phyloP scores from a whole-genome alignment of 2,797 vertebrate genomes.

The Platyrinchus mystaceus region DNA sequence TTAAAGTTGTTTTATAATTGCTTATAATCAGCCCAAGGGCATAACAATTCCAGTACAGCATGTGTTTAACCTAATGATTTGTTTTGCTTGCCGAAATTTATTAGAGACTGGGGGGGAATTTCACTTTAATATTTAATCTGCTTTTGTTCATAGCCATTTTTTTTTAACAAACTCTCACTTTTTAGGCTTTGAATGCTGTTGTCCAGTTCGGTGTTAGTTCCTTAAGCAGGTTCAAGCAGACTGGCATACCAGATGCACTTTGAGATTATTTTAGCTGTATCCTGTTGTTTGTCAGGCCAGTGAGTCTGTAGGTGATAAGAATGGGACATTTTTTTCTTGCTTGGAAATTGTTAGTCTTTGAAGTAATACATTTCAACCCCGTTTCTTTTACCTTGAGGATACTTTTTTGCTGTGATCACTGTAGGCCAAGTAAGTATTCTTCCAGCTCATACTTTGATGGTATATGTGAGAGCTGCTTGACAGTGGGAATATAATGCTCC shows the following conservation, averaged over 20 bases:
- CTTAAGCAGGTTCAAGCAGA: neutral
- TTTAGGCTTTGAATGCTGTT: neutral
- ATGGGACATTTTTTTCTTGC: neutral
- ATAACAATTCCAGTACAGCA: neutral
- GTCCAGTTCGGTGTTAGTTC: neutral
- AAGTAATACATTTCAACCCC: neutral
- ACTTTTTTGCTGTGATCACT: neutral
- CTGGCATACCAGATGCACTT: neutral
- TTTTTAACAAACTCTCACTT: neutral
- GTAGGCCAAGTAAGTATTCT: neutral
- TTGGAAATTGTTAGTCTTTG: neutral
- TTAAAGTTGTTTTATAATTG: neutral
- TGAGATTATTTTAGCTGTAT: neutral
- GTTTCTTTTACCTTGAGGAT: neutral
- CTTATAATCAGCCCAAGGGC: neutral
- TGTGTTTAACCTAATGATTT: neutral
- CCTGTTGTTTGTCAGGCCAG: neutral
- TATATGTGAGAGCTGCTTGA: neutral
- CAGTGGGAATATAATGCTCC: conserved; percentile 8
- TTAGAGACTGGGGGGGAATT: neutral
- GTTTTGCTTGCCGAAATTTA: neutral
- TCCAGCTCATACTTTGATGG: neutral
- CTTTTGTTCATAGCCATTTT: neutral
- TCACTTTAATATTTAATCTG: neutral
- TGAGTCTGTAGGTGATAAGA: neutral